These are phyloP conservation scores for Agriopis aurantiaria DNA, from an alignment of 2,888 invertebrate genomes.

Conservation along the genomic window DNA sequence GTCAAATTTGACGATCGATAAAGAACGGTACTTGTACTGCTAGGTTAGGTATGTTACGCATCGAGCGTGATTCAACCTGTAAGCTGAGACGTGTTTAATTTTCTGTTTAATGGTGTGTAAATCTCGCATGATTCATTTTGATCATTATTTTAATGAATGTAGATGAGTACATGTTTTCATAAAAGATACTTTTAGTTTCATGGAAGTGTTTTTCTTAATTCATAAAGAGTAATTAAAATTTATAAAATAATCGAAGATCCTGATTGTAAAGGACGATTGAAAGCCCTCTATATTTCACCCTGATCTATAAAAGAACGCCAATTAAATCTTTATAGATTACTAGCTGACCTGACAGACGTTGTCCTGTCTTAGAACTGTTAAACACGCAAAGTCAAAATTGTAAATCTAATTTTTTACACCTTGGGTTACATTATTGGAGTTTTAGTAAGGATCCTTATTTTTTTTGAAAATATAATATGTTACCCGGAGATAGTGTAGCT, in stretches of 20 bases:
- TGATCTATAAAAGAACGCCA: not conserved
- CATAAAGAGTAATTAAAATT: no score
- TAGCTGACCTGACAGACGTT: no score
- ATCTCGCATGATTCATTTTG: constrained; percentile 31
- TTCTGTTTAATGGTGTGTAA: constrained; percentile 10
- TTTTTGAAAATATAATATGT: no score
- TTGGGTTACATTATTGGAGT: no score
- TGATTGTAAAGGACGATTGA: not conserved
- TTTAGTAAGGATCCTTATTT: no score
- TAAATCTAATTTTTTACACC: no score
- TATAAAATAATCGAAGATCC: not conserved
- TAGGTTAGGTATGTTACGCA: not conserved
- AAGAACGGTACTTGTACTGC: no score
- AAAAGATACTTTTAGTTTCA: not conserved
- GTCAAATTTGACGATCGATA: no score
- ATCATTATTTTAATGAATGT: constrained; percentile 12
- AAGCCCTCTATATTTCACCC: not conserved
- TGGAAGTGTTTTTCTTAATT: not conserved
- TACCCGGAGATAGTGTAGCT: no score
- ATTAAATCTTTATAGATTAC: not conserved
- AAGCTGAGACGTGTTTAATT: constrained; percentile 8
- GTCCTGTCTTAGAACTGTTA: no score
- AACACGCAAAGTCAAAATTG: no score
- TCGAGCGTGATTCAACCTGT: constrained; percentile 14
- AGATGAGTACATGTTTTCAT: constrained; percentile 1